A percentile compares a stretch with the other conserved stretches of the same genome.
These are phyloP conservation scores for Acanthosepion pharaonis DNA, from an alignment of 2,888 invertebrate species.

Conservation along the genomic window DNA sequence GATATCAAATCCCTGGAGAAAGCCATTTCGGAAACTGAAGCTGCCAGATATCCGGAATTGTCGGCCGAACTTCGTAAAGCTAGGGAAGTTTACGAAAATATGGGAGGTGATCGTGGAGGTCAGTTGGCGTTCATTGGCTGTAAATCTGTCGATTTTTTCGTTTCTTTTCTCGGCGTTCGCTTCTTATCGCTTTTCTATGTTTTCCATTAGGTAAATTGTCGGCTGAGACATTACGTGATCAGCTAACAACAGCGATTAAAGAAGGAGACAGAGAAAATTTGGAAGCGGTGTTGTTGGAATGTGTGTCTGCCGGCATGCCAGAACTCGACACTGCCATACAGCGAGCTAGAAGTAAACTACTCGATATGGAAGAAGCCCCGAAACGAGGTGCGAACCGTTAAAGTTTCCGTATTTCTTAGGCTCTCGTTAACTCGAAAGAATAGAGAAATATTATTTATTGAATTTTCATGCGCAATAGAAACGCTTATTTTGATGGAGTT, in stretches of 20 bases:
- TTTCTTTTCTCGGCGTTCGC: no score
- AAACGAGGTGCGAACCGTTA: neutral
- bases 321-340: constrained; percentile 1
- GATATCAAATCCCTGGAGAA: neutral
- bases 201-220: neutral
- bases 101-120: constrained; percentile 42
- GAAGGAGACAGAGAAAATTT: neutral
- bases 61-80: constrained; percentile 15
- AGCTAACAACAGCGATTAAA: neutral
- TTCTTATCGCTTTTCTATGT: neutral
- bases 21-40: neutral
- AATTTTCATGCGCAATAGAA: no score
- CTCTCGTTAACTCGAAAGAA: no score
- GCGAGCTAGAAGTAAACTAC: neutral
- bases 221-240: neutral
- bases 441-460: no score
- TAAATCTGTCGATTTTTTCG: neutral
- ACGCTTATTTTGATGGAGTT: no score
- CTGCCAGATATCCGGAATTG: constrained; percentile 34
- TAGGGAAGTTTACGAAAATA: neutral
- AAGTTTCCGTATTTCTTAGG: neutral
- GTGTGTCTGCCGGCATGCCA: constrained; percentile 37
- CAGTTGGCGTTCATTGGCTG: neutral
- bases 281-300: neutral
- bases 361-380: neutral